Evolutionary conservation across 2,113 vertebrate species (phyloP).

Genomic region (Solea solea): DNA sequence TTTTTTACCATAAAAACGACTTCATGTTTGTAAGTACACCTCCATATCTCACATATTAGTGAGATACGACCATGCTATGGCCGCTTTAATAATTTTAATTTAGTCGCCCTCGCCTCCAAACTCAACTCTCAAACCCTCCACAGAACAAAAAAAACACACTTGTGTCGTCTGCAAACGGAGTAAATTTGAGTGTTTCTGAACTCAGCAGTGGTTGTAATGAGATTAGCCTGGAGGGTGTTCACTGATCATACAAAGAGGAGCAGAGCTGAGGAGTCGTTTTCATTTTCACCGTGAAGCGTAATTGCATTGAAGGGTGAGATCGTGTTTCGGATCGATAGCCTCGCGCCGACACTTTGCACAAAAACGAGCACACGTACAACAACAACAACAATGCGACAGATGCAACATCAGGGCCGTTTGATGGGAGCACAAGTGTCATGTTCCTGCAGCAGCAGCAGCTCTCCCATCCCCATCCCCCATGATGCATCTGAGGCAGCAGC

Average conservation of each 20-base stretch:
- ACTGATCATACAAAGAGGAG: not conserved
- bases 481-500: no score
- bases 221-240: conserved; percentile 5
- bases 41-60: no score
- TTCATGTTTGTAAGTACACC: no score
- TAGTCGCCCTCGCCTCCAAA: no score
- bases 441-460: conserved; percentile 38
- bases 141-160: no score
- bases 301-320: conserved; percentile 37
- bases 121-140: no score
- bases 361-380: not conserved
- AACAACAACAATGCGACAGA: conserved; percentile 4
- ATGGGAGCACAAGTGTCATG: conserved; percentile 26
- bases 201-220: conserved; percentile 14
- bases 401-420: conserved; percentile 4
- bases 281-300: conserved; percentile 13
- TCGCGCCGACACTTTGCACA: conserved; percentile 7
- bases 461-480: not conserved
- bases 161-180: no score
- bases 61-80: no score
- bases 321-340: conserved; percentile 56
- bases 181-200: no score
- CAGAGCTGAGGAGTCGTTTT: conserved; percentile 12
- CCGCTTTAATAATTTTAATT: no score
- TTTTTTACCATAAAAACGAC: no score